These are phyloP conservation scores for Euplagia quadripunctaria DNA, from an alignment of 2,888 invertebrate species.

Conservation along the genomic window DNA sequence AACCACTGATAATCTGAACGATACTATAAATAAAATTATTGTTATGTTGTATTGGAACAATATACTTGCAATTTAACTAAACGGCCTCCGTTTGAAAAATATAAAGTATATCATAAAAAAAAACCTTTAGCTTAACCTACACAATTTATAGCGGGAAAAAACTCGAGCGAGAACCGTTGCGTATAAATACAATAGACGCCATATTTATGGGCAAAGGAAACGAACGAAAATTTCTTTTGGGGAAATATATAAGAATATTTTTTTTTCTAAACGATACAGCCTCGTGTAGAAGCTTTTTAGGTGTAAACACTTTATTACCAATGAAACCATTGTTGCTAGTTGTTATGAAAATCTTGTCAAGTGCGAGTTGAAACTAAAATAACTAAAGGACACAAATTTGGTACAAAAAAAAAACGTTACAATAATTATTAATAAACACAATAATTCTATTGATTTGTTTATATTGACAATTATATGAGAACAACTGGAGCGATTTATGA, in stretches of 20 bases:
- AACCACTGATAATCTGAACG: too few relatives aligned
- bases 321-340: not conserved
- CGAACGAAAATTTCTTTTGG: conserved; percentile 10
- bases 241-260: conserved; percentile 2
- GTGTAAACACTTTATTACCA: not conserved
- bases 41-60: not conserved
- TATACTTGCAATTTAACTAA: not conserved
- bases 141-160: conserved; percentile 15
- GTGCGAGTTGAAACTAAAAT: too few relatives aligned
- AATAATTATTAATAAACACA: too few relatives aligned
- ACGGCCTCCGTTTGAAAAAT: not conserved
- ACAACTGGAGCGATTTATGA: too few relatives aligned
- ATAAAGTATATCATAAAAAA: not conserved
- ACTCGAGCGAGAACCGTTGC: conserved; percentile 2
- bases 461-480: too few relatives aligned
- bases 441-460: too few relatives aligned
- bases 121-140: conserved; percentile 1
- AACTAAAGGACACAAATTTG: too few relatives aligned
- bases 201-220: conserved; percentile 16
- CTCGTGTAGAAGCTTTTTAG: not conserved
- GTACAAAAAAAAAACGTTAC: too few relatives aligned
- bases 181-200: conserved; percentile 13
- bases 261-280: conserved; percentile 3
- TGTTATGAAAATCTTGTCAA: too few relatives aligned
- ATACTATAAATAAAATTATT: not conserved